phyloP scores from a whole-genome alignment of 2,797 vertebrate species.

The Cirrhinus mrigala region DNA sequence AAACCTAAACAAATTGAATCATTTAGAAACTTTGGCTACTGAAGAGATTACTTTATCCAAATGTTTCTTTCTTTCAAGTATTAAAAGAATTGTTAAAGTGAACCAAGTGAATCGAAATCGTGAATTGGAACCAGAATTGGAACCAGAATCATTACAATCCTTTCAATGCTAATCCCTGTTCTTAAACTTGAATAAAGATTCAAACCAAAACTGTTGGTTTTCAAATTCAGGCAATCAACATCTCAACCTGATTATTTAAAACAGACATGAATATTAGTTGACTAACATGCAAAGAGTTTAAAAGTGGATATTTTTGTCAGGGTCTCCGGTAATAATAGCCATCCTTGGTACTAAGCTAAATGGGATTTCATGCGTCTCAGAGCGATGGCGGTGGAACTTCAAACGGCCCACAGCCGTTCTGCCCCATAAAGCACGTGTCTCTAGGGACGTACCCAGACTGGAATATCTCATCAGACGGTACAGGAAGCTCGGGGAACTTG shows the following conservation, averaged over 20 bases:
- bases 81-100: not conserved
- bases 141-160: not conserved
- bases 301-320: constrained; percentile 63
- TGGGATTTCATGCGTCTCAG: constrained; percentile 65
- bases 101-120: not conserved
- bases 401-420: constrained; percentile 70
- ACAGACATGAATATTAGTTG: constrained; percentile 52
- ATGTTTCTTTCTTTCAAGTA: not conserved
- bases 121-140: not conserved
- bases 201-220: not conserved
- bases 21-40: not conserved
- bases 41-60: not conserved
- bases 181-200: not conserved
- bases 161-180: not conserved
- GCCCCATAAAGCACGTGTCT: constrained; percentile 78
- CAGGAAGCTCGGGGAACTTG: constrained; percentile 81
- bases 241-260: constrained; percentile 35
- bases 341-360: constrained; percentile 63
- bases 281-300: constrained; percentile 57
- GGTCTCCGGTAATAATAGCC: constrained; percentile 64
- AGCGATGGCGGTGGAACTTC: constrained; percentile 70
- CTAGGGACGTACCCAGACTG: constrained; percentile 78
- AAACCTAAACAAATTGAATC: not conserved
- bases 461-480: constrained; percentile 79
- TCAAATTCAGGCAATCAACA: not conserved